These are phyloP conservation scores for Anagyrus pseudococci DNA, from an alignment of 2,888 invertebrate species.

Conservation along the genomic window DNA sequence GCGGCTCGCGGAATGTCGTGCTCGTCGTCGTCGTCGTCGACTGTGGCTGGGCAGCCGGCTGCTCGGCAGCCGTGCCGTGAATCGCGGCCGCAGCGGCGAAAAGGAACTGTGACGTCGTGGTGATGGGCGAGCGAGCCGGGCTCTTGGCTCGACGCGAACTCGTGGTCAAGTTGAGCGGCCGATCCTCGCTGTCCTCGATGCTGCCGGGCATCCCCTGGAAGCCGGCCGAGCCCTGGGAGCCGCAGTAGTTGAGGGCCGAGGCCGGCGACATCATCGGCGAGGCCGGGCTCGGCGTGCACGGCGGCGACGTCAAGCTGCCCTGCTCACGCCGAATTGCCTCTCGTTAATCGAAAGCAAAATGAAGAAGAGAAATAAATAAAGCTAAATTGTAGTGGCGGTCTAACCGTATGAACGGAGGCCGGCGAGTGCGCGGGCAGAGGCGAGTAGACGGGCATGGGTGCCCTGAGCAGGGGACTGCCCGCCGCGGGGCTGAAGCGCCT, in stretches of 20 bases:
- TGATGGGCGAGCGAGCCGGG: constrained; percentile 48
- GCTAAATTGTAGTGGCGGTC: too few species aligned
- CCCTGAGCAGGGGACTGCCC: constrained; percentile 45
- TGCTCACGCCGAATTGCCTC: constrained; percentile 10
- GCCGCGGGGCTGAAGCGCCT: constrained; percentile 45
- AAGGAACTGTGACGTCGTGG: constrained; percentile 42
- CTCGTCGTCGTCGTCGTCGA: constrained; percentile 27
- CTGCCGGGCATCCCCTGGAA: constrained; percentile 7
- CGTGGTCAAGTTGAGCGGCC: constrained; percentile 42
- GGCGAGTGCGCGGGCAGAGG: constrained; percentile 46
- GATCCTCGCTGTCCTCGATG: constrained; percentile 42
- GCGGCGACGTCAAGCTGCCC: constrained; percentile 47
- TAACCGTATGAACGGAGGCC: constrained; percentile 41
- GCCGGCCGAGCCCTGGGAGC: constrained; percentile 10
- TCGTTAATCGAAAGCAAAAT: background rate
- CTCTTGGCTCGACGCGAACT: constrained; percentile 59
- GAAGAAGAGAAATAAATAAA: background rate
- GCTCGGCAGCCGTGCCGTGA: background rate
- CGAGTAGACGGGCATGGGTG: constrained; percentile 45
- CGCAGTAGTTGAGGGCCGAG: constrained; percentile 39
- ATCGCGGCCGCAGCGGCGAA: constrained; percentile 20
- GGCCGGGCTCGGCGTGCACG: constrained; percentile 48
- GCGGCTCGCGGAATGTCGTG: constrained; percentile 47
- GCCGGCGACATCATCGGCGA: constrained; percentile 49
- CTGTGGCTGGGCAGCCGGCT: background rate